phyloP scores from a whole-genome alignment of 1,140 invertebrate genomes.

The Diorhabda carinulata region DNA sequence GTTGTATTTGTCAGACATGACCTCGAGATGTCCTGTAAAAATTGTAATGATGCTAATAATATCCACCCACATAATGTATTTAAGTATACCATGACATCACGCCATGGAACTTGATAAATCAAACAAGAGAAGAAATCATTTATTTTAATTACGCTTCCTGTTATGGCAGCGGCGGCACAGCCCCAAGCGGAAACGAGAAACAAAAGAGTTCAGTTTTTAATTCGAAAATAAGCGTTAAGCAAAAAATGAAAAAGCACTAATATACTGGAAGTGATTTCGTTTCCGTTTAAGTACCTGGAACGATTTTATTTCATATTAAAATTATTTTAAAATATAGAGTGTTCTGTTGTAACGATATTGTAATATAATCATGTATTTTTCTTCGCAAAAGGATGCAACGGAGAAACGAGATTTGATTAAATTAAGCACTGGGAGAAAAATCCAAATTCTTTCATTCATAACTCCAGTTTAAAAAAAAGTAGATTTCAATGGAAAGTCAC shows the following conservation, averaged over 20 bases:
- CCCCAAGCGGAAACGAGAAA: conserved; percentile 17
- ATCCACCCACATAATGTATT: conserved; percentile 11
- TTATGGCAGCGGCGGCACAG: conserved; percentile 5
- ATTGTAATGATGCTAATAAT: conserved; percentile 13
- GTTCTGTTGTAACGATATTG: too few species aligned
- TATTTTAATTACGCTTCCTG: conserved; percentile 18
- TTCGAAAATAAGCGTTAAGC: conserved; percentile 6
- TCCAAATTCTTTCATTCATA: too few species aligned
- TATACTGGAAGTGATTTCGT: neutral
- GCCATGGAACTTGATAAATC: conserved; percentile 15
- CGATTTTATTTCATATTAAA: neutral
- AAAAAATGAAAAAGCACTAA: neutral
- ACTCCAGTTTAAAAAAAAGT: too few species aligned
- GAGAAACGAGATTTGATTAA: too few species aligned
- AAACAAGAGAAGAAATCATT: conserved; percentile 24
- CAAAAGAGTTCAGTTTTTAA: conserved; percentile 11
- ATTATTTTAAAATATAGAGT: neutral
- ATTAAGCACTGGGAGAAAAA: too few species aligned
- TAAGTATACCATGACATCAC: conserved; percentile 18
- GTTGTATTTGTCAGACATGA: neutral
- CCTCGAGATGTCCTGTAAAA: conserved; percentile 1
- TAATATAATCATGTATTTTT: too few species aligned
- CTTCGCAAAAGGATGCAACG: too few species aligned
- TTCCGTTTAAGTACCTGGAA: neutral
- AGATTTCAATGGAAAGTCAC: too few species aligned